Conservation (phyloP, 2,113 vertebrate species). For the Oxyruncus cristatus region DNA sequence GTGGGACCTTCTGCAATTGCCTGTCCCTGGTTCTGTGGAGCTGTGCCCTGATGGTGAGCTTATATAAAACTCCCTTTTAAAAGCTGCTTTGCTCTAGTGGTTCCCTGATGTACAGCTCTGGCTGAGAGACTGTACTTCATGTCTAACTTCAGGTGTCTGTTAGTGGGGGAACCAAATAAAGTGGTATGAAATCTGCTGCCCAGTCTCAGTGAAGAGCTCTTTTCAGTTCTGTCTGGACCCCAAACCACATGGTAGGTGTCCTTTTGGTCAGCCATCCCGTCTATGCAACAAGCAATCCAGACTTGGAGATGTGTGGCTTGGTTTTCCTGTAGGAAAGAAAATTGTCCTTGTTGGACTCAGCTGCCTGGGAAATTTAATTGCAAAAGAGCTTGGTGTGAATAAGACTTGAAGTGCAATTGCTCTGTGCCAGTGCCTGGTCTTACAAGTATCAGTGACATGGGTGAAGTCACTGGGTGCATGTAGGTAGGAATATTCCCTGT, state of each 20-base stretch:
- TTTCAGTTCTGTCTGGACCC: background rate
- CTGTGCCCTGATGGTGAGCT: background rate
- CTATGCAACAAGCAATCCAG: background rate
- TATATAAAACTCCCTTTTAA: background rate
- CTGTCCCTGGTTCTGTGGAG: background rate
- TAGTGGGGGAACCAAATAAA: background rate
- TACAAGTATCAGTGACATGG: background rate
- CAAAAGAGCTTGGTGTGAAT: accelerated
- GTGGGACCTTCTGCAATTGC: background rate
- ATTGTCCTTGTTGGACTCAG: background rate
- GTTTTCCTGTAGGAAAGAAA: background rate
- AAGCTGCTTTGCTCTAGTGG: background rate
- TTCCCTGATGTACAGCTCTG: background rate
- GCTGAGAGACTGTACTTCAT: background rate
- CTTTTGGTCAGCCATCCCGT: background rate
- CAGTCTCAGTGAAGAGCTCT: background rate
- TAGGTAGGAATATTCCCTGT: background rate
- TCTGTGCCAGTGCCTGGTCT: background rate
- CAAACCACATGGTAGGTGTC: background rate
- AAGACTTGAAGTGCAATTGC: background rate
- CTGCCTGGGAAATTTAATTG: background rate
- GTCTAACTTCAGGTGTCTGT: background rate
- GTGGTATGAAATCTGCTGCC: background rate
- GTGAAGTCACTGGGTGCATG: background rate
- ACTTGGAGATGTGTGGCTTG: background rate